These are phyloP conservation scores for Penaeus vannamei DNA, from an alignment of 1,140 invertebrate species.

Conservation along the genomic window DNA sequence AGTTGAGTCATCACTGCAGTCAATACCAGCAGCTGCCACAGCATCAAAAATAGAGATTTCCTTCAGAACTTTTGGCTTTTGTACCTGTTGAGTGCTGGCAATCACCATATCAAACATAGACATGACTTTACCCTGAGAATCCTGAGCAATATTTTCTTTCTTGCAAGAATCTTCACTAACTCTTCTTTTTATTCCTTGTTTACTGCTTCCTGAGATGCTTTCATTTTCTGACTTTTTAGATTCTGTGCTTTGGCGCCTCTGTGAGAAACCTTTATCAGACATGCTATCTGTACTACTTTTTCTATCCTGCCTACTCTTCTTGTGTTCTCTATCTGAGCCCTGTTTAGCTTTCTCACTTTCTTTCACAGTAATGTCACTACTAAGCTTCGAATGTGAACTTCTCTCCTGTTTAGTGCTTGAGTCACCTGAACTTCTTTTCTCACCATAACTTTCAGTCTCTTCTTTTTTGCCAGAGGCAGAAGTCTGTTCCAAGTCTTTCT, in stretches of 20 bases:
- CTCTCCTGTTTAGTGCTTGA: no score
- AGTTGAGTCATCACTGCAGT: conserved; percentile 5
- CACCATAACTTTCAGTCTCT: not conserved
- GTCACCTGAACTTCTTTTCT: not conserved
- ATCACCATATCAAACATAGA: conserved; percentile 57
- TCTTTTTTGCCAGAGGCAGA: not conserved
- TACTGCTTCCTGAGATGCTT: not conserved
- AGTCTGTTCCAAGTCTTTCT: conserved; percentile 27
- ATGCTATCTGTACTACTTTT: conserved; percentile 39
- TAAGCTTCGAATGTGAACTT: conserved; percentile 1
- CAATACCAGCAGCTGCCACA: not conserved
- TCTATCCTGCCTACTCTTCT: conserved; percentile 16
- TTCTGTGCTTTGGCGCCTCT: conserved; percentile 36
- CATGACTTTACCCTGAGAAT: conserved; percentile 27
- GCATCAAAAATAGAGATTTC: conserved; percentile 65
- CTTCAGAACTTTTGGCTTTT: conserved; percentile 50
- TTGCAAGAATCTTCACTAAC: conserved; percentile 7
- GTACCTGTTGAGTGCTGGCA: not conserved
- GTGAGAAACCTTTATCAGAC: conserved; percentile 21
- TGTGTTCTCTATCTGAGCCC: not conserved
- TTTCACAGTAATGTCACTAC: not conserved
- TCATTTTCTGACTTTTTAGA: conserved; percentile 44
- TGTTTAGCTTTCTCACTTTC: not conserved
- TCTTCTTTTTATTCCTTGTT: conserved; percentile 18
- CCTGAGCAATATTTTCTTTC: not conserved